Evolutionary conservation across 2,113 vertebrate species (phyloP).

Genomic region (Butorides virescens): DNA sequence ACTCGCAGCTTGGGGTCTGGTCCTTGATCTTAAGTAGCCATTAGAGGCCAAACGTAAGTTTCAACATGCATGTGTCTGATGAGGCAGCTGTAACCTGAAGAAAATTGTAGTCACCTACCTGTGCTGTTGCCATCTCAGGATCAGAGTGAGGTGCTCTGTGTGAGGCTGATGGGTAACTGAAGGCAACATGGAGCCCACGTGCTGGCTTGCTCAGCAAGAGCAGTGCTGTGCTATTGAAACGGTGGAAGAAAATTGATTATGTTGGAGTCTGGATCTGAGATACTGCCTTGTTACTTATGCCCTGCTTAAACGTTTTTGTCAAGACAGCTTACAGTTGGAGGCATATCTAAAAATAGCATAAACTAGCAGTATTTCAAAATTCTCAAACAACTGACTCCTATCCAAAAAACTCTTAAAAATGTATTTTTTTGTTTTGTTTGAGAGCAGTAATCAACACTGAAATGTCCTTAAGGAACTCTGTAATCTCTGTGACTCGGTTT

Average conservation of each 20-base stretch:
- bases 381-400: background rate
- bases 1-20: background rate
- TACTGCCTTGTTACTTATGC: background rate
- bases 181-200: rapidly evolving
- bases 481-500: background rate
- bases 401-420: background rate
- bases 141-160: background rate
- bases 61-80: background rate
- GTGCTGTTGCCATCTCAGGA: background rate
- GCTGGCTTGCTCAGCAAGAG: background rate
- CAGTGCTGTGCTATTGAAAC: background rate
- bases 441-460: background rate
- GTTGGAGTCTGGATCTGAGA: background rate
- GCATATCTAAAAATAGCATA: background rate
- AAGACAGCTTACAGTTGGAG: background rate
- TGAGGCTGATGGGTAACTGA: background rate
- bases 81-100: background rate
- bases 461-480: background rate
- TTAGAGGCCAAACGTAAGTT: background rate
- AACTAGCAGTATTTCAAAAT: background rate
- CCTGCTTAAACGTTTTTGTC: background rate
- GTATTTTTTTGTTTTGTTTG: background rate
- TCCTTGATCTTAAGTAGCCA: background rate
- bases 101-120: background rate
- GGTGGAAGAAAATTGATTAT: background rate